Conservation (phyloP, 2,888 invertebrate genomes). For the Stenodera caucasica region DNA sequence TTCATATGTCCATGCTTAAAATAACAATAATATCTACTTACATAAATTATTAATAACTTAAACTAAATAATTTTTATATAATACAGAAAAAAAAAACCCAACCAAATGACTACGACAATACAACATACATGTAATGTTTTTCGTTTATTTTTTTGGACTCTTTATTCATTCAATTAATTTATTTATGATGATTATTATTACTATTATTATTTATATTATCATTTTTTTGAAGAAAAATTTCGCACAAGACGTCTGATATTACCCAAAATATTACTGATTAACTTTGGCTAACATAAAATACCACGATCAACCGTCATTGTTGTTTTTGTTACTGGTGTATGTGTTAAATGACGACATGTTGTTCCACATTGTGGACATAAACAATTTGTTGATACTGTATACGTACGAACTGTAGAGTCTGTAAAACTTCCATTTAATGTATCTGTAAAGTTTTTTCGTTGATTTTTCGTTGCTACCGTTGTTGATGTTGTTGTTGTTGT, state of each 20-base stretch:
- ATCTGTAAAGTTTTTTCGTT: constrained; percentile 45
- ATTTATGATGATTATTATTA: background rate
- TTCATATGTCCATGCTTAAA: constrained; percentile 15
- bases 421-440: constrained; percentile 45
- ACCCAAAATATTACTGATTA: background rate
- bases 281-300: constrained; percentile 56
- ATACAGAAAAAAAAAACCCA: constrained; percentile 23
- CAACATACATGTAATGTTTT: background rate
- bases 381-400: constrained; percentile 51
- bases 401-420: constrained; percentile 50
- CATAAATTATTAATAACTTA: constrained; percentile 47
- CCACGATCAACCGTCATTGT: constrained; percentile 56
- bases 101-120: constrained; percentile 7
- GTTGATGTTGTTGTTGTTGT: constrained; percentile 24
- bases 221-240: constrained; percentile 2
- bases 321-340: constrained; percentile 54
- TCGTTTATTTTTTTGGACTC: background rate
- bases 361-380: constrained; percentile 57
- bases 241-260: background rate
- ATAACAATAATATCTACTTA: constrained; percentile 27
- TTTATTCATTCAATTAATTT: background rate
- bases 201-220: too few species aligned
- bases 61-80: constrained; percentile 24
- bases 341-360: constrained; percentile 54
- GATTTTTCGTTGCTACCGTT: constrained; percentile 33